Evolutionary conservation across 2,797 vertebrate species (phyloP).

Genomic region (Oceanodroma leucorhoa): DNA sequence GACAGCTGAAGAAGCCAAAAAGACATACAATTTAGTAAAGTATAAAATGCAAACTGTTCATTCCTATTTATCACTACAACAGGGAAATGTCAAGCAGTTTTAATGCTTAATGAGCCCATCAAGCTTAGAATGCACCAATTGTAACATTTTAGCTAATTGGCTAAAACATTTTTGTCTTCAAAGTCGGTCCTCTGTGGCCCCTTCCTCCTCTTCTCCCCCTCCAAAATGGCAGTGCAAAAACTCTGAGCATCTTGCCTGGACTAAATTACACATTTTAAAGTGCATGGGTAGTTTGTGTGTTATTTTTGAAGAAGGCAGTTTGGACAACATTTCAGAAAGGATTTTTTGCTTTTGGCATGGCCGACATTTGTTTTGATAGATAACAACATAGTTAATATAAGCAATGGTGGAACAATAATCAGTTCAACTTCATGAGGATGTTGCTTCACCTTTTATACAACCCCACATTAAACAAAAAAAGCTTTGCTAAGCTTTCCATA

Average conservation of each 20-base stretch:
- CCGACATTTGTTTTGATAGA: conserved; percentile 9
- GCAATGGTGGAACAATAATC: neutral
- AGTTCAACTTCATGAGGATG: neutral
- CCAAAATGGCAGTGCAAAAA: conserved; percentile 26
- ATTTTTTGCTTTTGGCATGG: neutral
- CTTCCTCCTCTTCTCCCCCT: neutral
- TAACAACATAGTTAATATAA: neutral
- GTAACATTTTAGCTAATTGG: conserved; percentile 87
- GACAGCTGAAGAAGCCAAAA: neutral
- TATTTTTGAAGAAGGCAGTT: conserved; percentile 20
- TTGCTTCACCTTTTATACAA: neutral
- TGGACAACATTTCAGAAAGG: neutral
- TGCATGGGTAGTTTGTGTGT: neutral
- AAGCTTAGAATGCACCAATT: conserved; percentile 72
- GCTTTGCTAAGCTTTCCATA: neutral
- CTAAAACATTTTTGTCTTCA: conserved; percentile 67
- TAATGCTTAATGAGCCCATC: conserved; percentile 83
- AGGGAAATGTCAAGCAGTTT: conserved; percentile 82
- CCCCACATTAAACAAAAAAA: neutral
- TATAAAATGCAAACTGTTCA: conserved; percentile 24
- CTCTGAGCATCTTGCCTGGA: neutral
- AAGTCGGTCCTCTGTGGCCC: conserved; percentile 40
- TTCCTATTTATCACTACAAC: conserved; percentile 65
- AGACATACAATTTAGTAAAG: neutral
- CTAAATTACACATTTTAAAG: neutral